These are phyloP conservation scores for Falco columbarius DNA, from an alignment of 2,797 vertebrate species.

Conservation along the genomic window DNA sequence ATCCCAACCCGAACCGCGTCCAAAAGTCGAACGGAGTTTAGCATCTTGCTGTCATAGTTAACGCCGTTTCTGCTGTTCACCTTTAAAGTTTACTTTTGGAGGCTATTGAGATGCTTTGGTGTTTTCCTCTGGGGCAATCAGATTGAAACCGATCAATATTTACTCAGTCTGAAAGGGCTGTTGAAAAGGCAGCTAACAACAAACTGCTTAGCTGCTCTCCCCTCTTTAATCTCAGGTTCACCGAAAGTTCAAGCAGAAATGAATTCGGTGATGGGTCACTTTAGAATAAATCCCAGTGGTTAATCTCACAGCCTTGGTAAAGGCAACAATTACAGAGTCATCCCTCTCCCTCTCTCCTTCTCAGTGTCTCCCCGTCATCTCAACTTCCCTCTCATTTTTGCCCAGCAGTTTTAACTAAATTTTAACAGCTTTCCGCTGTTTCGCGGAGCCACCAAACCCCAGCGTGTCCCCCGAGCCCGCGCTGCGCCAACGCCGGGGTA, in stretches of 20 bases:
- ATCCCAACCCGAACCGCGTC: neutral
- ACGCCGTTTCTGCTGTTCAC: conserved; percentile 70
- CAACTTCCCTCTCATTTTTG: conserved; percentile 70
- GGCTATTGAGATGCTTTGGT: conserved; percentile 77
- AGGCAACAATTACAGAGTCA: conserved; percentile 79
- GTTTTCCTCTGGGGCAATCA: conserved; percentile 86
- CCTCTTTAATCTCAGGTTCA: conserved; percentile 88
- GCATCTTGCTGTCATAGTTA: conserved; percentile 60
- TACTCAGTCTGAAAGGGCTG: conserved; percentile 87
- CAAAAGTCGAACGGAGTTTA: conserved; percentile 15
- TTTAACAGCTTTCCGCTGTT: conserved; percentile 46
- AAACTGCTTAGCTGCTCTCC: conserved; percentile 85
- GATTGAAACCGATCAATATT: conserved; percentile 88
- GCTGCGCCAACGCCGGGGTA: neutral
- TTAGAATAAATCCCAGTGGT: conserved; percentile 82
- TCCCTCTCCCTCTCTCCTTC: conserved; percentile 42
- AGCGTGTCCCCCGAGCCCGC: neutral
- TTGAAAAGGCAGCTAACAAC: conserved; percentile 88
- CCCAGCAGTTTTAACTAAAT: conserved; percentile 48
- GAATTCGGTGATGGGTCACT: conserved; percentile 84
- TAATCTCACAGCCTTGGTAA: conserved; percentile 80
- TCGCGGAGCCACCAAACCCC: neutral
- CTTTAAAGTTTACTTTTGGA: conserved; percentile 84
- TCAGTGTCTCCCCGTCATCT: neutral
- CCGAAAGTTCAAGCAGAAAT: conserved; percentile 86